Base-by-base conservation (phyloP, 2,113 vertebrate species). In the Machaerirhynchus nigripectus region DNA sequence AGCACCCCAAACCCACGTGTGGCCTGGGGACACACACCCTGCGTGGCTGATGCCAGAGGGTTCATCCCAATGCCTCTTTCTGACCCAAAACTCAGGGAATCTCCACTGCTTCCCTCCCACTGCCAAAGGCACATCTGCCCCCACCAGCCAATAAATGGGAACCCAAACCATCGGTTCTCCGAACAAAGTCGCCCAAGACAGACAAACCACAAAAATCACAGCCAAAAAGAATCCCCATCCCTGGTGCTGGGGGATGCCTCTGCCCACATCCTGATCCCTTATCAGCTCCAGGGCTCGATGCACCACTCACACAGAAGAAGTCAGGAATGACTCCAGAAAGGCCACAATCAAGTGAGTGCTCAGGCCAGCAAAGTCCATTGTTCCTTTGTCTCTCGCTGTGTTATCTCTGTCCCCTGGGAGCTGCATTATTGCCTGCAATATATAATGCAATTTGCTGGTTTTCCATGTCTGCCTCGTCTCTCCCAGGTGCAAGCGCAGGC, bases 391-490 rank as follows among this genome's bases (percentile, higher is more conserved):
- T 94, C 93, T 92, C 60, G 77, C 39, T 81, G 7, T 88, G 87
- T 95, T 89, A 89, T 71, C 89, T 87, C 76, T 40, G 76, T 67
- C 96, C 73, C 86, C 73, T 21, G 94, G 92, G 95, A 97, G 77
- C 47, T 31, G 3, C 64, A 44, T 87, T 95, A 81, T 68, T 97
- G 95, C 93, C 79, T 89, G 94, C 95, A 89, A 44, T 47, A 73
- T 68, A 83, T 88, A 96, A 97, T 81, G 93, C 52, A 87, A 95
- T 95, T 95, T 96, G 80, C 89, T 96, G 49, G 7, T 93, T 95
- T 93, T 89, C 76, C 65, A 26, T 13, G 83, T 13, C 89, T 81
- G 76, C 55, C 68, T 90, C 63, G 6, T 90, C 87, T 39, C 81
- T 55, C 83, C 82, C 26, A 7, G 68, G 85, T 40, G 20, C 82